Base-by-base conservation (phyloP, 2,797 vertebrate species). In the Ctenopoma multispine region DNA sequence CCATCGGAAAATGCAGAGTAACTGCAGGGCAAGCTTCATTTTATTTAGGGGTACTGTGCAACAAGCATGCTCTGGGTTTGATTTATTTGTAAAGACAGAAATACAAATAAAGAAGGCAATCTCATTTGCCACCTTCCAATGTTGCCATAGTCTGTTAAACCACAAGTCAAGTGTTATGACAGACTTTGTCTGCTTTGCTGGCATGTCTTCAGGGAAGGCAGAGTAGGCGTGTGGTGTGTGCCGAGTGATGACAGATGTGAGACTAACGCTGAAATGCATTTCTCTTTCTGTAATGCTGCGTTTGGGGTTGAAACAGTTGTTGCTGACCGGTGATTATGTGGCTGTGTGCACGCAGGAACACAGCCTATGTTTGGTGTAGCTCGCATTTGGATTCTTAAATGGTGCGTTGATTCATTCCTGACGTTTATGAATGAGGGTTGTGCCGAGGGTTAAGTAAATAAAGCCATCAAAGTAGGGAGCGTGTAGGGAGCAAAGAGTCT, bases 101-200 rank as follows among this genome's bases (percentile, higher is more conserved):
- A 82, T 67, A 85, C 80, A 88, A 89, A 89, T 84, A 81, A 72
- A 80, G 78, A 83, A 82, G 67, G 82, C 79, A 85, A 85, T 88
- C 87, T 86, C 79, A 88, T 91, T 87, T 87, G 82, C 83, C 85
- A 85, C 77, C 86, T 90, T 83, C 88, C 75, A 84, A 80, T 73
- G 78, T 82, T 81, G 83, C 87, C 82, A 69, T 43, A 79, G 72
- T 85, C 79, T 84, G 83, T 86, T 87, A 79, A 89, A 86, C 81
- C 87, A 80, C 88, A 76, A 87, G 89, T 87, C 85, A 85, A 88
- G 86, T 89, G 89, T 92, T 90, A 88, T 88, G 91, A 91, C 90
- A 90, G 89, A 88, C 81, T 80, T 77, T 82, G 83, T 87, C 83
- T 85, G 83, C 72, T 51, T 41, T 51, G 83, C 69, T 88, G 84